Conservation (phyloP, 2,797 vertebrate genomes). For the Stomatorhinus walkeri region DNA sequence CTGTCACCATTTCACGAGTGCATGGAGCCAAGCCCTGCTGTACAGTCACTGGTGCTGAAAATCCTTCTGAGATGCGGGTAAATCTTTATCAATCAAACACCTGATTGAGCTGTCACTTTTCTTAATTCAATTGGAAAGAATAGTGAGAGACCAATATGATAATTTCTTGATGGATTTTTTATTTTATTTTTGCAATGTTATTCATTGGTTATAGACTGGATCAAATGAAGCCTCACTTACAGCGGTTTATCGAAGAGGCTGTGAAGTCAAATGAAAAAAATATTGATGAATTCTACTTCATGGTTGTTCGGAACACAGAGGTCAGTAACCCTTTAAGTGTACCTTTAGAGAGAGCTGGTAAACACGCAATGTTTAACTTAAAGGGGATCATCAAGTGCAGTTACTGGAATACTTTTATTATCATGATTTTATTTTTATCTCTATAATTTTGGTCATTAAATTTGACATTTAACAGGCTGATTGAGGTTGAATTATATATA, state of each 20-base stretch:
- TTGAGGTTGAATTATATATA: no score
- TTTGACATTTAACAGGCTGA: no score
- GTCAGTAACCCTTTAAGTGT: constrained; percentile 1
- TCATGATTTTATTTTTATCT: no score
- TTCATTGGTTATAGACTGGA: constrained; percentile 24
- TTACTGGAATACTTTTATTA: no score
- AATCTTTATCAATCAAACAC: not conserved
- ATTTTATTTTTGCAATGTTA: not conserved
- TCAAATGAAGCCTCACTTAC: constrained; percentile 23
- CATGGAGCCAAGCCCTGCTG: constrained; percentile 24
- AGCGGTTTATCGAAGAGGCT: constrained; percentile 27
- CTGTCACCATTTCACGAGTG: constrained; percentile 21
- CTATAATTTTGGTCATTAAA: no score
- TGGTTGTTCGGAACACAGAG: constrained; percentile 34
- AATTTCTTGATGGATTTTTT: not conserved
- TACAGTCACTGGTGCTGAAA: constrained; percentile 30
- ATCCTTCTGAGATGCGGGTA: constrained; percentile 34
- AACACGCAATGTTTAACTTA: not conserved
- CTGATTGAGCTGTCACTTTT: not conserved
- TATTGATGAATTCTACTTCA: constrained; percentile 28
- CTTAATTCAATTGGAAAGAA: not conserved
- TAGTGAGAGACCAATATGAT: not conserved
- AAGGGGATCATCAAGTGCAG: no score
- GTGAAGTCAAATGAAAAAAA: constrained; percentile 25
- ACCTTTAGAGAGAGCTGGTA: not conserved